Evolutionary conservation across 2,888 invertebrate species (phyloP), one percentile per base, ranked within the genome.

Genomic region (Ormyrus pomaceus): DNA sequence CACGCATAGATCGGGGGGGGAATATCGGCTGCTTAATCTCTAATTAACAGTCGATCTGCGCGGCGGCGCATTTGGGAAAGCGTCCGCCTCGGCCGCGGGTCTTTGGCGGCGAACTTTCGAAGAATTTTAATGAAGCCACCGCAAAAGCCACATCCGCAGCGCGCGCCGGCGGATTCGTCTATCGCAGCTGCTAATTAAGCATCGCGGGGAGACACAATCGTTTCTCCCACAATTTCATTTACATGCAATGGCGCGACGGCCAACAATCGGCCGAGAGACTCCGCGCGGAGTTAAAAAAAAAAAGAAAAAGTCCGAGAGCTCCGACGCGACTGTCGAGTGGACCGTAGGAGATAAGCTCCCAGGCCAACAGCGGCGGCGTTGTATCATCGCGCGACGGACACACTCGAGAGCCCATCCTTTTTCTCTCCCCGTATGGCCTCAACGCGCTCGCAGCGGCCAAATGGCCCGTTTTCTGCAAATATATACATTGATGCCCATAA

Each of bases 201-300:
- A 50, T 51, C 74, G 13, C 19, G 51, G 51, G 51, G n/a, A 61
- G 58, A 61, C 19, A 72, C 72, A 72, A 72, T 72, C 51, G 72
- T 48, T 62, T 50, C 8, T 77, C 77, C 70, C 77, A 77, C 77
- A 77, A 64, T 70, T 71, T 77, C 70, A 77, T 77, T 77, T 77
- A 77, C 70, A 77, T 77, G 70, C 58, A 77, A 77, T 77, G 69
- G 62, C 68, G 13, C 68, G 13, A 13, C 13, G 13, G 19, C 19
- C 19, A 68, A 70, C 76, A 76, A 76, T 76, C 70, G 77, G 50
- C 51, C 53, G 34, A 59, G 11, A 34, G 48, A 45, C 51, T 59
- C 61, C 55, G 9, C 13, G 19, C 19, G 19, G 19, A 19, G 19
- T 19, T 19, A 19, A 19, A 19, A 1, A 19, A 19, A 19, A 0